Evolutionary conservation across 23 tunicate species (phyloP), one percentile per base, ranked within the genome.

Genomic region (Trididemnum clinides): DNA sequence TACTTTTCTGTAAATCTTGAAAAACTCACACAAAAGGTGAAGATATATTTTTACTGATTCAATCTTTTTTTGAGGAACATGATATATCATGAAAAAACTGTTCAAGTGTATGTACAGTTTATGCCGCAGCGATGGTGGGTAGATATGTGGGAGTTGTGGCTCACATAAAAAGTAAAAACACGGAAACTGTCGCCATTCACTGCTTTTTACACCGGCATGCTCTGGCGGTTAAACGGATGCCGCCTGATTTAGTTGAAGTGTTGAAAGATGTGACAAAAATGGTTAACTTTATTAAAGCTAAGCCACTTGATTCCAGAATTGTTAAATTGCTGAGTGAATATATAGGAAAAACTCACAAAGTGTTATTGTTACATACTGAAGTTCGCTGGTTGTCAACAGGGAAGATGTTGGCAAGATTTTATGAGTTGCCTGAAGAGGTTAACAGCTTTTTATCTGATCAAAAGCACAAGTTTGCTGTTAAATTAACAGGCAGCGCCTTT

Each of bases 191-290:
- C 4, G 75, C 75, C 36, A 28, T 66, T 66, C 75, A 66, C 31
- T 66, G 75, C 75, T 66, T 66, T 66, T 66, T 66, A 66, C 75
- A 66, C 37, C 75, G 75, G 75, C 75, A 66, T 66, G 75, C 75
- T 66, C 75, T 66, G 36, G 75, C 75, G 37, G 75, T 66, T 66
- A 66, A 66, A 66, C 75, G 75, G 75, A 66, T 66, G 75, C 75
- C 75, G 30, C 75, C 75, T 66, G 75, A 66, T 66, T 29, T 66
- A 66, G 75, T 66, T 31, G 37, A 66, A 66, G 75, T 66, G 75
- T 6, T 66, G 75, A 37, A 66, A 66, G 75, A 66, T 66, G 75
- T 66, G 37, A 66, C 75, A 66, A 66, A 66, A 66, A 66, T 66
- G 30, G 75, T 66, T 66, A 66, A 66, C 75, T 66, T 66, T 66